Base-by-base conservation (phyloP, 2,113 vertebrate species). In the Otus sunia region DNA sequence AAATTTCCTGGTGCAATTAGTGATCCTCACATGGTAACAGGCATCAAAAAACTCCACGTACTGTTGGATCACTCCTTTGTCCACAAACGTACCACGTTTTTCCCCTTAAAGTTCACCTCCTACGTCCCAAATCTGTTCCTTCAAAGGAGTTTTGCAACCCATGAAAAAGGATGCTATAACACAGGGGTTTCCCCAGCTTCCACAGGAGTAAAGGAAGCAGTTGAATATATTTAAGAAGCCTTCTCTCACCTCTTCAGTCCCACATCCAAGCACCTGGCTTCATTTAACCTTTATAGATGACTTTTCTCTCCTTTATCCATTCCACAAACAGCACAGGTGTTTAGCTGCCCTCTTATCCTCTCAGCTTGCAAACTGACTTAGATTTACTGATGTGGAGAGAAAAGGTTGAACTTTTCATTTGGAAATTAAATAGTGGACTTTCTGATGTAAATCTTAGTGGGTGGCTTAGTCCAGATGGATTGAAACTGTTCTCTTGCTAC, bases 281-380 rank as follows among this genome's bases (percentile, higher is more conserved):
- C 69, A 88, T 90, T 97, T 97, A 95, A 95, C 81, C 84, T 97
- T 94, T 90, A 62, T n/a, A 81, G 58, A 60, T 97, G 90, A 82
- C 88, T 85, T 93, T 84, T 86, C 72, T 80, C 91, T 85, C 72
- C 69, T 86, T 94, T 85, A 87, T 94, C 62, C 66, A 83, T 43
- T 53, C 80, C 77, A 71, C 90, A 80, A 74, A 75, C 68, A 92
- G 68, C 82, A 75, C 94, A 96, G 88, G 91, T 87, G 89, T 68
- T 95, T 41, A 90, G 85, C 55, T 86, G 87, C 91, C 91, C 91
- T 94, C 89, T 94, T 90, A 82, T 90, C 85, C 91, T 86, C 85
- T 62, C 86, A 69, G 86, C 47, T 86, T 92, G 78, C 89, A 94
- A 92, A 80, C 53, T 80, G 81, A 90, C 81, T 94, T 50, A 95